A percentile compares a stretch with the other conserved stretches of the same genome.
Conservation (phyloP, 2,888 invertebrate species). For the Nomada fucata region DNA sequence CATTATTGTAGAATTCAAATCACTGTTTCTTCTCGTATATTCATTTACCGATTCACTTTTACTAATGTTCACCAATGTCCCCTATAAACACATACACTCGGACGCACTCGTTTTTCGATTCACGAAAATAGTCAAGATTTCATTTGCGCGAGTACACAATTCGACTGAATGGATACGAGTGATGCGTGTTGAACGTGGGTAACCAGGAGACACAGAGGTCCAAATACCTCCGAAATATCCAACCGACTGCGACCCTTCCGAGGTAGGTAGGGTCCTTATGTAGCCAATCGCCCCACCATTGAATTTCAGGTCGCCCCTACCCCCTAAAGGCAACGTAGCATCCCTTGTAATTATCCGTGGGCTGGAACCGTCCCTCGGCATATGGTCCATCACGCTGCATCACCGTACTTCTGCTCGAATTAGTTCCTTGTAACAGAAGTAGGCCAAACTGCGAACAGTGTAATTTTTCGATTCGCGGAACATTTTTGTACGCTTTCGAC, state of each 20-base stretch:
- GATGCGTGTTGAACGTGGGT: constrained; percentile 21
- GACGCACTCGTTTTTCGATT: neutral
- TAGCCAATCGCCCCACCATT: constrained; percentile 78
- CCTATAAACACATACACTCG: neutral
- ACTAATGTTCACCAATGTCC: neutral
- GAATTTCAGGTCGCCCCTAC: constrained; percentile 64
- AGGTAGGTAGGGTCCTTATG: constrained; percentile 79
- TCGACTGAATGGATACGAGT: neutral
- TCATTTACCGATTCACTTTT: constrained; percentile 32
- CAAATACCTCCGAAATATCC: constrained; percentile 66
- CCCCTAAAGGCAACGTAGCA: constrained; percentile 73
- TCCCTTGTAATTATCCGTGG: constrained; percentile 83
- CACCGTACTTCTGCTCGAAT: constrained; percentile 79
- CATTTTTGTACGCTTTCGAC: neutral
- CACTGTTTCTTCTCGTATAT: constrained; percentile 6
- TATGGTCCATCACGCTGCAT: constrained; percentile 74
- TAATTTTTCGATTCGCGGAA: neutral
- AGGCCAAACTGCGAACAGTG: constrained; percentile 59
- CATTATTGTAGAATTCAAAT: constrained; percentile 50
- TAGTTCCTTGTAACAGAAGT: constrained; percentile 69
- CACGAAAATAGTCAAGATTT: neutral
- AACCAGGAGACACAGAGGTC: constrained; percentile 19
- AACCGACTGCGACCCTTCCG: constrained; percentile 81
- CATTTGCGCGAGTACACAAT: neutral
- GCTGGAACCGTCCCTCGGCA: constrained; percentile 76